Percentiles rank a stretch among this genome's conserved stretches.
phyloP scores from a whole-genome alignment of 2,888 invertebrate species.

The Parochlus steinenii region DNA sequence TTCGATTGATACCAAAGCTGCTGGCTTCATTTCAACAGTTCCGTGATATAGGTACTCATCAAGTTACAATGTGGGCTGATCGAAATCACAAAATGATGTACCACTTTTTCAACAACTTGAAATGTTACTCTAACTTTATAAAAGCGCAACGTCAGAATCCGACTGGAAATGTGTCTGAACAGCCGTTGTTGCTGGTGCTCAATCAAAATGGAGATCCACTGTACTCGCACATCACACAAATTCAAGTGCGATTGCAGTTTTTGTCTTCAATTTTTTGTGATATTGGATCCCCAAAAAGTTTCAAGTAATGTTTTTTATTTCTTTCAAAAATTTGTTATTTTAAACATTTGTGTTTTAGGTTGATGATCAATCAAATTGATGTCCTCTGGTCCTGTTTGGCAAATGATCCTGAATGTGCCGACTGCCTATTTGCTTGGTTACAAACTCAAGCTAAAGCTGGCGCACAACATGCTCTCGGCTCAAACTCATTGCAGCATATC shows the following conservation, averaged over 20 bases:
- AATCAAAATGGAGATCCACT: slow-evolving; percentile 29
- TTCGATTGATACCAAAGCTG: slow-evolving; percentile 74
- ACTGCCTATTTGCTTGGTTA: slow-evolving; percentile 87
- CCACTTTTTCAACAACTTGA: slow-evolving; percentile 76
- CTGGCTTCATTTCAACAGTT: slow-evolving; percentile 84
- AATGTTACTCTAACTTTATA: slow-evolving; percentile 45
- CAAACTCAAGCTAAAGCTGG: slow-evolving; percentile 82
- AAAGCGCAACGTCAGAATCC: slow-evolving; percentile 18
- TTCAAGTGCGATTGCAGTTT: slow-evolving; percentile 82
- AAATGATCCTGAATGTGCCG: slow-evolving; percentile 67
- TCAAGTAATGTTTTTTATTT: slow-evolving; percentile 38
- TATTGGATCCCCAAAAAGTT: slow-evolving; percentile 75
- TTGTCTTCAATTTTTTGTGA: slow-evolving; percentile 83
- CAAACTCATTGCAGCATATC: slow-evolving; percentile 73
- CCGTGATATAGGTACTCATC: slow-evolving; percentile 71
- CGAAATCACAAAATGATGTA: slow-evolving; percentile 85
- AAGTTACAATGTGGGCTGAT: slow-evolving; percentile 85
- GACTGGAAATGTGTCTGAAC: slow-evolving; percentile 13
- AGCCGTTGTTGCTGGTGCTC: slow-evolving; percentile 17
- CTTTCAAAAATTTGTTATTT: not conserved
- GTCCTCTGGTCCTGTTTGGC: slow-evolving; percentile 84
- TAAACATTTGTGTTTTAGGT: slow-evolving; percentile 27
- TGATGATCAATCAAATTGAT: slow-evolving; percentile 78
- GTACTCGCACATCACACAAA: slow-evolving; percentile 68
- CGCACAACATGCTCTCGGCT: slow-evolving; percentile 78